Percentiles rank a stretch among this genome's conserved stretches.
Evolutionary conservation across 35 echinoderm and acorn worm species (phyloP).

Genomic region (Holothuria glaberrima): DNA sequence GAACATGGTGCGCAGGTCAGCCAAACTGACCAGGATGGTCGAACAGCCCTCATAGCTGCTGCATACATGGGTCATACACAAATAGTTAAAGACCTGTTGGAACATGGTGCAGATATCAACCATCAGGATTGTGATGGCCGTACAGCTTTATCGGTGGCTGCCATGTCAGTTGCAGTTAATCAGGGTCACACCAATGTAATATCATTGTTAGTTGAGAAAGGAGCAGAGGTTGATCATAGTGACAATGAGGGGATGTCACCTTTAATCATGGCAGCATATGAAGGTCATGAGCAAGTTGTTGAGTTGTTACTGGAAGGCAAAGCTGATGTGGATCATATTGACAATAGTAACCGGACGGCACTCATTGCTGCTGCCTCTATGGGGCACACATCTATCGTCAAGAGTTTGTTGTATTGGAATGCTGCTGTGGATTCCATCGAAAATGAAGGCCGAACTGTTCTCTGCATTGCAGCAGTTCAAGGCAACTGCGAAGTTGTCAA

Average conservation of each 20-base stretch:
- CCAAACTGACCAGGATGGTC: slow-evolving; percentile 93
- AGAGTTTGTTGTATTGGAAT: slow-evolving; percentile 82
- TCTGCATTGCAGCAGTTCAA: slow-evolving; percentile 93
- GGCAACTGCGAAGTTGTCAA: slow-evolving; percentile 88
- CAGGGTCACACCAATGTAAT: slow-evolving; percentile 95
- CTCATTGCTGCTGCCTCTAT: slow-evolving; percentile 94
- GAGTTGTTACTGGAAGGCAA: slow-evolving; percentile 93
- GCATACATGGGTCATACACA: slow-evolving; percentile 97
- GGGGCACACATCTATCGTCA: slow-evolving; percentile 90
- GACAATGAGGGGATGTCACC: slow-evolving; percentile 99
- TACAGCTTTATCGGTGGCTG: slow-evolving; percentile 94
- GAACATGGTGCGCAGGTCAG: slow-evolving; percentile 93
- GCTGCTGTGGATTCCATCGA: slow-evolving; percentile 97
- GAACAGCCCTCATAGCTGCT: slow-evolving; percentile 95
- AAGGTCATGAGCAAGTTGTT: slow-evolving; percentile 90
- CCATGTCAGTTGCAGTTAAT: slow-evolving; percentile 93
- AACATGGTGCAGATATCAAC: slow-evolving; percentile 90
- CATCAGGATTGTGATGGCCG: slow-evolving; percentile 93
- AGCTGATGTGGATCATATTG: slow-evolving; percentile 92
- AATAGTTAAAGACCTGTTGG: slow-evolving; percentile 80
- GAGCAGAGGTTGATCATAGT: slow-evolving; percentile 91
- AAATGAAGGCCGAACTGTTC: slow-evolving; percentile 92
- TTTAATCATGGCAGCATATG: slow-evolving; percentile 90
- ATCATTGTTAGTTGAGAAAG: slow-evolving; percentile 76
- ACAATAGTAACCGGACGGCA: slow-evolving; percentile 92